These are phyloP conservation scores for Aelia acuminata DNA, from an alignment of 2,888 invertebrate genomes.

Conservation along the genomic window DNA sequence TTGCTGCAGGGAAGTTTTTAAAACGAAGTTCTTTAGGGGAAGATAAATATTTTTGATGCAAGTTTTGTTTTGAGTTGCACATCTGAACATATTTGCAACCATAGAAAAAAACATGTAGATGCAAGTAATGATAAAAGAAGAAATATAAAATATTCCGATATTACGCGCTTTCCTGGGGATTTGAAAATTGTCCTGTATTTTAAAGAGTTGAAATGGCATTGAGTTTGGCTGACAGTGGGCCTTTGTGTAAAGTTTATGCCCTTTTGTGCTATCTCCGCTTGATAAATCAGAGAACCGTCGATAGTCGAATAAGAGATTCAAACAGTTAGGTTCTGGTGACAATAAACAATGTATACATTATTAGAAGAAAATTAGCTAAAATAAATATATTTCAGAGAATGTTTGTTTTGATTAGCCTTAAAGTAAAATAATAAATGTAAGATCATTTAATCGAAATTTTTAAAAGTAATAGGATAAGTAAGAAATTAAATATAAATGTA, in stretches of 20 bases:
- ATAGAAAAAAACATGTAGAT: too few species aligned
- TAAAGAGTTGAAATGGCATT: slow-evolving; percentile 35
- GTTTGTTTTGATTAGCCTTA: neutral
- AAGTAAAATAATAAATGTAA: neutral
- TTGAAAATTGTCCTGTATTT: slow-evolving; percentile 17
- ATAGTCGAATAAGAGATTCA: slow-evolving; percentile 8
- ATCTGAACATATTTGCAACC: too few species aligned
- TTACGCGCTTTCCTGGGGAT: slow-evolving; percentile 3
- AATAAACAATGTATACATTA: neutral
- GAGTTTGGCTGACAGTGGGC: slow-evolving; percentile 41
- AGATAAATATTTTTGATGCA: too few species aligned
- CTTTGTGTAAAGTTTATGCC: slow-evolving; percentile 39
- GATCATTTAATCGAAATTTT: too few species aligned
- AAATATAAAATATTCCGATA: neutral
- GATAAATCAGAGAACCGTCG: slow-evolving; percentile 44
- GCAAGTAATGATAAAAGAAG: too few species aligned
- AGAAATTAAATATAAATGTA: too few species aligned
- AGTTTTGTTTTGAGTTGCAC: too few species aligned
- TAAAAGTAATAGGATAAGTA: too few species aligned
- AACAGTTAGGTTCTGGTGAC: neutral
- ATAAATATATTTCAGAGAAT: neutral
- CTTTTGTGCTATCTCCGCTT: slow-evolving; percentile 34
- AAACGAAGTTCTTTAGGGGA: too few species aligned
- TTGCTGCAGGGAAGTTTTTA: too few species aligned
- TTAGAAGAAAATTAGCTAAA: neutral